These are phyloP conservation scores for Casuarius casuarius DNA, from an alignment of 2,113 vertebrate genomes.

Conservation along the genomic window DNA sequence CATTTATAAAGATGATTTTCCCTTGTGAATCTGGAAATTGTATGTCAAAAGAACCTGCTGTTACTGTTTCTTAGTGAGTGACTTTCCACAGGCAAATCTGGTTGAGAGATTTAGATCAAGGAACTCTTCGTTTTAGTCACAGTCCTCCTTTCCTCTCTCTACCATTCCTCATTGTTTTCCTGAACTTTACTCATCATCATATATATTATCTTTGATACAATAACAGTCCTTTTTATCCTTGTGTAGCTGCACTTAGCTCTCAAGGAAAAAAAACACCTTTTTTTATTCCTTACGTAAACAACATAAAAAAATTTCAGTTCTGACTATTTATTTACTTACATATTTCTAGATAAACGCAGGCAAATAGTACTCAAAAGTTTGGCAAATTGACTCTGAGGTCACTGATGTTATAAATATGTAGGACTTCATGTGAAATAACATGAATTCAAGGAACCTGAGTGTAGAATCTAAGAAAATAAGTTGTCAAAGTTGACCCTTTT, in stretches of 20 bases:
- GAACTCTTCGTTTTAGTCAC: neutral
- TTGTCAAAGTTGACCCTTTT: neutral
- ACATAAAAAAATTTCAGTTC: neutral
- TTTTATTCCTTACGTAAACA: neutral
- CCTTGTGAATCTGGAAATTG: neutral
- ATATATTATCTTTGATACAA: neutral
- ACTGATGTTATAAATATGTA: neutral
- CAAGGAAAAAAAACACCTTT: neutral
- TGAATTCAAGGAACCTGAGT: neutral
- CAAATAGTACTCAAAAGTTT: neutral
- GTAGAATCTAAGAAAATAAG: neutral
- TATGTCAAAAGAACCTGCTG: neutral
- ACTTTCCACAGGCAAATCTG: neutral
- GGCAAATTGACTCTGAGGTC: neutral
- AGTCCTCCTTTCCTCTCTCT: neutral
- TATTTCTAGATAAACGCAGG: neutral
- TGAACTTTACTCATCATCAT: neutral
- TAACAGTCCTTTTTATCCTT: neutral
- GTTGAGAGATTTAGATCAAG: neutral
- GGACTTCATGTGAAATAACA: neutral
- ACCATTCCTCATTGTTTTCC: neutral
- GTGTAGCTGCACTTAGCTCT: neutral
- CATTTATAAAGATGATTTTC: neutral
- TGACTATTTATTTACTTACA: neutral
- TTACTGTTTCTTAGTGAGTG: neutral